A percentile compares a stretch with the other conserved stretches of the same genome.
Evolutionary conservation across 2,888 invertebrate genomes (phyloP).

Genomic region (Sphaerophoria rueppellii): DNA sequence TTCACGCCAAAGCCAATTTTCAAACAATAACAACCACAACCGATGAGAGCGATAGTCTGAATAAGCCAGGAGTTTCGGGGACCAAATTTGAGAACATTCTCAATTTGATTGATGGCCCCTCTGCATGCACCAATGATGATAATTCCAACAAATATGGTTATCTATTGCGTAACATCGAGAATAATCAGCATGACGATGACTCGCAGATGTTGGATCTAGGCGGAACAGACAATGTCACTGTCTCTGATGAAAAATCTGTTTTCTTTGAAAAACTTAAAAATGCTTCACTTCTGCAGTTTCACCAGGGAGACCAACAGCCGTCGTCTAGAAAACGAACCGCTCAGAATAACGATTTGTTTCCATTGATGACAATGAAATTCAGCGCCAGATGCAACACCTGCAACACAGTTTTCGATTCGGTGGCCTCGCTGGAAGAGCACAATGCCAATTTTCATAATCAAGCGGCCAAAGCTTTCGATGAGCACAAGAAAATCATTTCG

Average conservation of each 20-base stretch:
- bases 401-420: slow-evolving; percentile 78
- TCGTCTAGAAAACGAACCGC: slow-evolving; percentile 4
- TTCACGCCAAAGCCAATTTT: not conserved
- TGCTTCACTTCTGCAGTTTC: slow-evolving; percentile 35
- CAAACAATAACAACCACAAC: not conserved
- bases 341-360: slow-evolving; percentile 29
- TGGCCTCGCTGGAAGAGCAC: slow-evolving; percentile 79
- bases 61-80: not conserved
- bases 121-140: not conserved
- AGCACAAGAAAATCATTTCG: slow-evolving; percentile 79
- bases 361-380: slow-evolving; percentile 69
- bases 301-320: slow-evolving; percentile 2
- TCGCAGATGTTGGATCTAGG: not conserved
- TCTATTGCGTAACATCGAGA: not conserved
- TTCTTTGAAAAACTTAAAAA: slow-evolving; percentile 59
- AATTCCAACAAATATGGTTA: not conserved
- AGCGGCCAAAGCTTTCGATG: slow-evolving; percentile 75
- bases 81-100: slow-evolving; percentile 58
- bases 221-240: not conserved
- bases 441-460: slow-evolving; percentile 78
- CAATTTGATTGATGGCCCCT: slow-evolving; percentile 42
- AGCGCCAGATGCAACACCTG: slow-evolving; percentile 80
- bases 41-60: slow-evolving; percentile 25
- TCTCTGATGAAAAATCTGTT: slow-evolving; percentile 34
- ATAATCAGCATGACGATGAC: not conserved